Percentiles rank a stretch among this genome's conserved stretches.
phyloP scores from a whole-genome alignment of 2,113 vertebrate species.

The Phaethon lepturus region DNA sequence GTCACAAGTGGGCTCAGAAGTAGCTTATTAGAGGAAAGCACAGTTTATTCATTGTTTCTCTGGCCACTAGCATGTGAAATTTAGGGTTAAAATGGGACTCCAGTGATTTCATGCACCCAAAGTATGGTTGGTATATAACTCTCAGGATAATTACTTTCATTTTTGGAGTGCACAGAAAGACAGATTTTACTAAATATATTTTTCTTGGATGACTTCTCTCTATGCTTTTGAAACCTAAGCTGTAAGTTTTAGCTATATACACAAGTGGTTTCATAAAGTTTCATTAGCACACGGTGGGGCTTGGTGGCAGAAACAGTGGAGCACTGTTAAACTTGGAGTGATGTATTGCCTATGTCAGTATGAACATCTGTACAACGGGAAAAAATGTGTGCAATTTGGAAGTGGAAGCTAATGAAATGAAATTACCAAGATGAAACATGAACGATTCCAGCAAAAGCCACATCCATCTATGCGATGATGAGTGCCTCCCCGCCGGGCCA shows the following conservation, averaged over 20 bases:
- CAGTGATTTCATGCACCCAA: not conserved
- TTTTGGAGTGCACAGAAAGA: not conserved
- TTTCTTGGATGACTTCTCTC: not conserved
- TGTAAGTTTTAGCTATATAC: not conserved
- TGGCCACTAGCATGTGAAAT: not conserved
- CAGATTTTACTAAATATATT: not conserved
- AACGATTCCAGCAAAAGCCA: not conserved
- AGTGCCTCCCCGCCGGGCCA: not conserved
- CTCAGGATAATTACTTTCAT: not conserved
- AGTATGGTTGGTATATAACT: rapidly evolving
- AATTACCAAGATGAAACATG: not conserved
- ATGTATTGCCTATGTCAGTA: not conserved
- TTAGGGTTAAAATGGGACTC: not conserved
- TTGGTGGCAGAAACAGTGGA: not conserved
- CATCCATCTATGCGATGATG: not conserved
- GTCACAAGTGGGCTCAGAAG: not conserved
- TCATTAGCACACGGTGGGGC: not conserved
- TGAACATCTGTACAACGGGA: not conserved
- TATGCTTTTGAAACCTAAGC: not conserved
- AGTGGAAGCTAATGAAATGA: not conserved
- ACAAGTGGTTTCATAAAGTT: not conserved
- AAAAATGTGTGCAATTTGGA: not conserved
- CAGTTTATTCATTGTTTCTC: not conserved
- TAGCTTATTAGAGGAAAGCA: not conserved
- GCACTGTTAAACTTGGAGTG: not conserved